Base-by-base conservation (phyloP, 2,888 invertebrate genomes). In the Chironomus tentans region DNA sequence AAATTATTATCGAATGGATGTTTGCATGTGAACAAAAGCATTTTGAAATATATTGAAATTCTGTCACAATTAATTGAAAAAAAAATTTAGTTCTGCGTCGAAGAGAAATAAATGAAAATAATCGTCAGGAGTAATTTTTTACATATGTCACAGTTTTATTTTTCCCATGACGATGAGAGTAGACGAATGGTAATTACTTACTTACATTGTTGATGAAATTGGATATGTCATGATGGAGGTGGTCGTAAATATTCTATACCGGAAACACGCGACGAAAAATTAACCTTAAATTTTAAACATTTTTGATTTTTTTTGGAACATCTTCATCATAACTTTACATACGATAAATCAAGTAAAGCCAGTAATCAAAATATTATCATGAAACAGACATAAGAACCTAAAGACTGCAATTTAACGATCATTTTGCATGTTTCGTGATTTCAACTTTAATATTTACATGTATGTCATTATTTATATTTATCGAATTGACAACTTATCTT, bases 1-100 rank as follows among this genome's bases (percentile, higher is more conserved):
- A 50, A 70, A 50, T 70, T 15, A 70, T 70, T 70, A 70, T 70
- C 70, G 50, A 50, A 50, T 50, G 15, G 15, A 50, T 50, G 13
- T 15, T 50, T 18, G 56, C 56, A 56, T 56, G 56, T 15, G 13
- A 65, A 24, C 24, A 24, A 24, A 65, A 65, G 18, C 21, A 24
- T 65, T 65, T 65, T 65, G 18, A 56, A 38, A 38, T 2, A 2
- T 38, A 38, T 38, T 38, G 38, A 38, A 38, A 38, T 38, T 38
- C 38, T 38, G 38, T 38, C 38, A 38, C 38, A 38, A 38, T 38
- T 38, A 38, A 38, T 38, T 38, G 38, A 38, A 38, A 38, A 38
- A 28, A 28, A 38, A 38, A 10, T 38, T 38, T 38, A 38, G 38
- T 38, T 38, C 10, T 38, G 28, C 5, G 5, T 38, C 10, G 10